Percentiles rank a stretch among this genome's conserved stretches.
These are phyloP conservation scores for Lagria hirta DNA, from an alignment of 2,888 invertebrate genomes.

Conservation along the genomic window DNA sequence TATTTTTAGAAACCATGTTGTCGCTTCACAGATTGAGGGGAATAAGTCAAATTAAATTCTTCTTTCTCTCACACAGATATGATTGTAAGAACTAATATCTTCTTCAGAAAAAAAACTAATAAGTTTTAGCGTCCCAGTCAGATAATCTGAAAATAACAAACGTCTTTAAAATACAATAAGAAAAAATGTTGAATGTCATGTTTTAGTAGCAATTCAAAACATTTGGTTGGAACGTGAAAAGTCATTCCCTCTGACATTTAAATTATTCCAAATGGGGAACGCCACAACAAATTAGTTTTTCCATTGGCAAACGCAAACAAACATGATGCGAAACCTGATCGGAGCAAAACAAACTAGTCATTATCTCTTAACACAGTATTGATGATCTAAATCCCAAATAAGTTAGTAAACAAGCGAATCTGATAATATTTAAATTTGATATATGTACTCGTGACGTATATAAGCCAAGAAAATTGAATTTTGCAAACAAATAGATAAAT, in stretches of 20 bases:
- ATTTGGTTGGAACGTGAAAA: no score
- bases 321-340: conserved; percentile 6
- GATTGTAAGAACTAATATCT: no score
- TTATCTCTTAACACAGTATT: conserved; percentile 11
- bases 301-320: conserved; percentile 1
- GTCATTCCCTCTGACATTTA: conserved; percentile 7
- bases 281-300: conserved; percentile 15
- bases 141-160: no score
- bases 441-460: conserved; percentile 29
- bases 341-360: conserved; percentile 14
- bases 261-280: conserved; percentile 9
- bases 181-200: no score
- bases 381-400: conserved; percentile 19
- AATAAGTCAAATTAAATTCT: no score
- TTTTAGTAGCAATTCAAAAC: no score
- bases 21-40: no score
- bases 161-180: no score
- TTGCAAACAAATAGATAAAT: conserved; percentile 46
- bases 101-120: no score
- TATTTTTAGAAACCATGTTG: no score
- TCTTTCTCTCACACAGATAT: no score
- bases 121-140: no score
- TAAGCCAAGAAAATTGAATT: conserved; percentile 42
- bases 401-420: conserved; percentile 27
- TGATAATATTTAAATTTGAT: conserved; percentile 38